Evolutionary conservation across 1,140 invertebrate species (phyloP).

Genomic region (Semibalanus balanoides): DNA sequence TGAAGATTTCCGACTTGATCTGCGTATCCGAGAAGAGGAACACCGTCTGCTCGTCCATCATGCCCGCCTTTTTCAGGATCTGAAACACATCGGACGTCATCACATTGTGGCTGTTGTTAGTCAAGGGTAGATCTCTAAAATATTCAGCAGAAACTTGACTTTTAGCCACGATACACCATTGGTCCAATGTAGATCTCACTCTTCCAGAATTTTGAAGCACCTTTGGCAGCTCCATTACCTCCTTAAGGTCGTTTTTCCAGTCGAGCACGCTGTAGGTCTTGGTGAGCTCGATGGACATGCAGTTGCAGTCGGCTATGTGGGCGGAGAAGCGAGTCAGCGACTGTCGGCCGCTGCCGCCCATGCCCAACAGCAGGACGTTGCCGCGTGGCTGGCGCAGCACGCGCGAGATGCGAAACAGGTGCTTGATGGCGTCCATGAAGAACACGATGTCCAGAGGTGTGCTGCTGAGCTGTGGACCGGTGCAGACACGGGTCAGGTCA

Average conservation of each 20-base stretch:
- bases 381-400: conserved; percentile 38
- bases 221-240: conserved; percentile 29
- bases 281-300: conserved; percentile 41
- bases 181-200: no score
- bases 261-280: conserved; percentile 57
- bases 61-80: conserved; percentile 53
- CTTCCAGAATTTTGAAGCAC: no score
- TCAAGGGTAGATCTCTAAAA: no score
- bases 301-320: conserved; percentile 47
- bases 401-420: conserved; percentile 32
- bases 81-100: no score
- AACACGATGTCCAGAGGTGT: conserved; percentile 68
- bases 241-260: conserved; percentile 75
- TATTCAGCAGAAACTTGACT: no score
- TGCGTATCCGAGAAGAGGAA: conserved; percentile 77
- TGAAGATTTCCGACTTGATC: conserved; percentile 54
- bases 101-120: no score
- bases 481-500: no score
- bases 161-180: no score
- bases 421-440: conserved; percentile 48
- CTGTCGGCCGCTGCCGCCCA: conserved; percentile 73
- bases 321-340: conserved; percentile 68
- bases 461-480: conserved; percentile 34
- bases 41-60: conserved; percentile 61
- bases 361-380: conserved; percentile 60